These are phyloP conservation scores for Galago senegalensis DNA, from an alignment of 2,797 vertebrate genomes.

Conservation along the genomic window DNA sequence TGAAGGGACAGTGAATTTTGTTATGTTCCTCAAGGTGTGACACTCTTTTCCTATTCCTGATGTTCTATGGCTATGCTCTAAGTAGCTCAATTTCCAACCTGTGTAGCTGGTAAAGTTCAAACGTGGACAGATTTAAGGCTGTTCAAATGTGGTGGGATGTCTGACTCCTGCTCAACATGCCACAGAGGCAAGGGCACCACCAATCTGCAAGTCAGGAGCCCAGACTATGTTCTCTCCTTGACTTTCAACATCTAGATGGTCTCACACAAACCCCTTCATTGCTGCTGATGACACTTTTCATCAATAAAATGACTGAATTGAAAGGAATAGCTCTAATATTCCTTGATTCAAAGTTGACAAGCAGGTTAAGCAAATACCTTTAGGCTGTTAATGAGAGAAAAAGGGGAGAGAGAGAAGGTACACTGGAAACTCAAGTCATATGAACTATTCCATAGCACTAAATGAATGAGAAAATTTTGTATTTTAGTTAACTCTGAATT, in stretches of 20 bases:
- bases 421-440: conserved; percentile 13
- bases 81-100: neutral
- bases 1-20: neutral
- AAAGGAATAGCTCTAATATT: neutral
- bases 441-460: neutral
- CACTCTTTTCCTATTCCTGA: neutral
- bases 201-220: neutral
- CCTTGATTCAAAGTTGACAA: conserved; percentile 28
- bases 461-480: neutral
- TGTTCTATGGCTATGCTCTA: neutral
- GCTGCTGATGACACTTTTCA: neutral
- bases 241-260: neutral
- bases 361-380: neutral
- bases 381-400: neutral
- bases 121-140: neutral
- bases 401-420: neutral
- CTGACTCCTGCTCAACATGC: neutral
- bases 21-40: neutral
- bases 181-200: neutral
- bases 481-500: conserved; percentile 3
- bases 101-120: neutral
- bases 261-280: neutral
- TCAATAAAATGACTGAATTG: conserved; percentile 40
- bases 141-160: neutral
- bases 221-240: neutral